A percentile compares a stretch with the other conserved stretches of the same genome.
These are phyloP conservation scores for Gouania willdenowi DNA, from an alignment of 2,797 vertebrate species.

Conservation along the genomic window DNA sequence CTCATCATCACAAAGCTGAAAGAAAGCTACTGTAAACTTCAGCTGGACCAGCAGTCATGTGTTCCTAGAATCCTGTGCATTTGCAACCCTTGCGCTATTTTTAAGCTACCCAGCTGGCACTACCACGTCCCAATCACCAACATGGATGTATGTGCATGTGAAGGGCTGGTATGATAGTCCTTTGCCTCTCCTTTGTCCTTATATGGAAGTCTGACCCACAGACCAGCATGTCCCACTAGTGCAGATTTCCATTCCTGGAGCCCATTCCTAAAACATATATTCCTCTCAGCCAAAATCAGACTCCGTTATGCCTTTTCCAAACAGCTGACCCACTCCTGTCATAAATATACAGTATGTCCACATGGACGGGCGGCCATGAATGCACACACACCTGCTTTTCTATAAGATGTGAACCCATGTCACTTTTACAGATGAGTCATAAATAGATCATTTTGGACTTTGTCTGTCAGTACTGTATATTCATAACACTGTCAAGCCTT, in stretches of 20 bases:
- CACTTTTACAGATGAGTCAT: conserved; percentile 18
- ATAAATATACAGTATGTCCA: conserved; percentile 19
- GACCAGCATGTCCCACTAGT: conserved; percentile 49
- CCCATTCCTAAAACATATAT: conserved; percentile 41
- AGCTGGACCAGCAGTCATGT: conserved; percentile 40
- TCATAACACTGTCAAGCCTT: conserved; percentile 11
- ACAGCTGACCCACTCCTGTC: conserved; percentile 1
- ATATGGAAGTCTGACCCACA: conserved; percentile 68
- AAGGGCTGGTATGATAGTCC: conserved; percentile 37
- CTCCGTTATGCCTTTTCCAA: conserved; percentile 20
- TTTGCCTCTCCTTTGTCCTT: conserved; percentile 63
- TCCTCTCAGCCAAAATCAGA: conserved; percentile 31
- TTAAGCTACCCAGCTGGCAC: conserved; percentile 68
- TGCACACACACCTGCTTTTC: conserved; percentile 27
- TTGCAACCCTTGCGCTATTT: conserved; percentile 63
- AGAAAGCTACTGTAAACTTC: conserved; percentile 52
- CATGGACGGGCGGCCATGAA: conserved; percentile 11
- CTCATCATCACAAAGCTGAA: conserved; percentile 34
- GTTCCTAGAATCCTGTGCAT: conserved; percentile 57
- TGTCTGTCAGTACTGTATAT: conserved; percentile 14
- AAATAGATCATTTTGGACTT: conserved; percentile 25
- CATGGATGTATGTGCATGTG: conserved; percentile 46
- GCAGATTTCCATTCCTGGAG: conserved; percentile 64
- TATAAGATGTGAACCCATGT: conserved; percentile 16
- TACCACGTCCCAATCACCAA: conserved; percentile 6